phyloP scores from a whole-genome alignment of 2,888 invertebrate species.

The Hydriomena furcata region DNA sequence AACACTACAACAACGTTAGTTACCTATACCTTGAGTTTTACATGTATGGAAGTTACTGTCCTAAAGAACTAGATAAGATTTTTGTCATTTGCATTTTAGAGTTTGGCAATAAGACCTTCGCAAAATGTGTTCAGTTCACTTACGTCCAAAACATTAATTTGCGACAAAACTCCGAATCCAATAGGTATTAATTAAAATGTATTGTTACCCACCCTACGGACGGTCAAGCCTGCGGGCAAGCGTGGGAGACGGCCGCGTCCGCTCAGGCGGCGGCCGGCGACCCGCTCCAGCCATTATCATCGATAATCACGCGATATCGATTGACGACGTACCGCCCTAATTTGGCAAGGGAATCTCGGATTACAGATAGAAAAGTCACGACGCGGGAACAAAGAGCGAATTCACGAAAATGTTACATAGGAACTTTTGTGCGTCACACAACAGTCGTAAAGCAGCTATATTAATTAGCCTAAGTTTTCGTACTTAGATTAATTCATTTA shows the following conservation, averaged over 20 bases:
- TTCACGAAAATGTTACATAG: too few species aligned
- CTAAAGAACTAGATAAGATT: too few species aligned
- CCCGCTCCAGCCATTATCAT: slow-evolving; percentile 61
- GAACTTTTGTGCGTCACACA: too few species aligned
- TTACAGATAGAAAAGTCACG: slow-evolving; percentile 14
- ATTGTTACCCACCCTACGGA: slow-evolving; percentile 22
- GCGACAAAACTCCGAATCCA: slow-evolving; percentile 16
- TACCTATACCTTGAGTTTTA: too few species aligned
- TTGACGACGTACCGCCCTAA: slow-evolving; percentile 42
- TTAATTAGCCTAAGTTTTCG: too few species aligned
- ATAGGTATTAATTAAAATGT: slow-evolving; percentile 23
- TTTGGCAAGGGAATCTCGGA: slow-evolving; percentile 31
- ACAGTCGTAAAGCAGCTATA: too few species aligned
- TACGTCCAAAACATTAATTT: slow-evolving; percentile 1
- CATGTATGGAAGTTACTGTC: too few species aligned
- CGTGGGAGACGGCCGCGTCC: slow-evolving; percentile 43
- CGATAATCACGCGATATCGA: slow-evolving; percentile 80
- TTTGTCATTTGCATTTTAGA: too few species aligned
- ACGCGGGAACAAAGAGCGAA: neutral
- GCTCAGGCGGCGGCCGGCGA: slow-evolving; percentile 23
- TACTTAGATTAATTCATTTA: too few species aligned
- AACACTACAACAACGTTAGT: too few species aligned
- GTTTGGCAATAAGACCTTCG: neutral
- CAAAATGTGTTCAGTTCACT: neutral
- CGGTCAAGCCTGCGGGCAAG: slow-evolving; percentile 33